These are phyloP conservation scores for Notodonta dromedarius DNA, from an alignment of 2,888 invertebrate species.

Conservation along the genomic window DNA sequence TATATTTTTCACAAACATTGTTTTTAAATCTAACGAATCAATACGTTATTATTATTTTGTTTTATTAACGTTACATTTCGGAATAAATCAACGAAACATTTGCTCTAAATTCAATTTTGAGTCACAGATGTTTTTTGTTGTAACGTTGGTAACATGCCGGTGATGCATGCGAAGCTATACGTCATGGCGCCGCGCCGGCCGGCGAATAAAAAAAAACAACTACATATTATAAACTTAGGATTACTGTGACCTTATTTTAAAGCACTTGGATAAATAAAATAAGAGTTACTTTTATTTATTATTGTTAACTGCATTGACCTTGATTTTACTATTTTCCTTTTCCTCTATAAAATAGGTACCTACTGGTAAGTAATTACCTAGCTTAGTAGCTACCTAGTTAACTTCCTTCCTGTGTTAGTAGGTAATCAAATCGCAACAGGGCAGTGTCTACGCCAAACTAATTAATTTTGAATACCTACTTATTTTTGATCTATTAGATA, in stretches of 20 bases:
- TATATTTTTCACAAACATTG: conserved; percentile 1
- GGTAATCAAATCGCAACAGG: too few relatives aligned
- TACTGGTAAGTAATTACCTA: too few relatives aligned
- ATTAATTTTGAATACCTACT: too few relatives aligned
- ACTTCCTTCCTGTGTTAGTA: too few relatives aligned
- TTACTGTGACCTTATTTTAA: not conserved
- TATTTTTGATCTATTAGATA: too few relatives aligned
- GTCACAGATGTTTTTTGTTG: conserved; percentile 51
- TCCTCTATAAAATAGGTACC: too few relatives aligned
- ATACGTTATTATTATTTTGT: conserved; percentile 16
- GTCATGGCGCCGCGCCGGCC: conserved; percentile 41
- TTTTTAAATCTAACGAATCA: conserved; percentile 6
- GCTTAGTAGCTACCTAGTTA: too few relatives aligned
- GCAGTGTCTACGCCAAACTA: too few relatives aligned
- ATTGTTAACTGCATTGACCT: too few relatives aligned
- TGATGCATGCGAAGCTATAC: conserved; percentile 19
- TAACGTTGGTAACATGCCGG: conserved; percentile 49
- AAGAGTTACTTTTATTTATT: too few relatives aligned
- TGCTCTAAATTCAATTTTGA: conserved; percentile 20
- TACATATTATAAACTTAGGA: conserved; percentile 13
- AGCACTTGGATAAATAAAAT: too few relatives aligned
- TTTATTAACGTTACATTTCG: conserved; percentile 1
- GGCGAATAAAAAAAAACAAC: conserved; percentile 28
- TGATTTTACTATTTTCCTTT: too few relatives aligned
- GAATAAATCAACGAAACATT: not conserved